Conservation (phyloP, 2,797 vertebrate species). For the Natrix natrix region DNA sequence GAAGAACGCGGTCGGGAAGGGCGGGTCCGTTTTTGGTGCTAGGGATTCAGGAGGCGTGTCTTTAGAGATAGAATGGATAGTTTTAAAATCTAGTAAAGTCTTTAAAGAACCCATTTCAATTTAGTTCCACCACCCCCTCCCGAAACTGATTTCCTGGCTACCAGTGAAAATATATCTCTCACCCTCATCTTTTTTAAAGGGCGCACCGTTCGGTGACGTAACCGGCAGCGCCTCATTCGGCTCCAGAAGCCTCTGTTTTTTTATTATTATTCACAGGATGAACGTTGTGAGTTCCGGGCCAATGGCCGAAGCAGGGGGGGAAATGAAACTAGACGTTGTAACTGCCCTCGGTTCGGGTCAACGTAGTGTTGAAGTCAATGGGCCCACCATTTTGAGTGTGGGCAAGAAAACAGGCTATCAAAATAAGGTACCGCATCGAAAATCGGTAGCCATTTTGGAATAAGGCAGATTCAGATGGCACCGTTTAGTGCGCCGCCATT, state of each 20-base stretch:
- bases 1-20: background rate
- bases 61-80: background rate
- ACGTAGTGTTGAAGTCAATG: background rate
- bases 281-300: background rate
- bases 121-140: background rate
- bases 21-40: background rate
- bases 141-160: background rate
- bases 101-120: background rate
- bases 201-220: background rate
- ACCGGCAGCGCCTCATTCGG: background rate
- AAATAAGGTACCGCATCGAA: background rate
- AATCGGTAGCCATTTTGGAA: constrained; percentile 9
- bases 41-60: background rate
- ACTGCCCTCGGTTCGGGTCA: background rate
- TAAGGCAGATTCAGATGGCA: background rate
- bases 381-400: background rate
- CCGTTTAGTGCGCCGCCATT: constrained; percentile 5
- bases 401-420: background rate
- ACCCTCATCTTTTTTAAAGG: background rate
- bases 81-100: background rate
- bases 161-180: background rate
- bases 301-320: background rate
- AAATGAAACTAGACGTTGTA: background rate
- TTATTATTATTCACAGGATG: background rate
- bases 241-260: background rate